Evolutionary conservation across 2,888 invertebrate genomes (phyloP), one percentile per base, ranked within the genome.

Genomic region (Fragum sueziense): DNA sequence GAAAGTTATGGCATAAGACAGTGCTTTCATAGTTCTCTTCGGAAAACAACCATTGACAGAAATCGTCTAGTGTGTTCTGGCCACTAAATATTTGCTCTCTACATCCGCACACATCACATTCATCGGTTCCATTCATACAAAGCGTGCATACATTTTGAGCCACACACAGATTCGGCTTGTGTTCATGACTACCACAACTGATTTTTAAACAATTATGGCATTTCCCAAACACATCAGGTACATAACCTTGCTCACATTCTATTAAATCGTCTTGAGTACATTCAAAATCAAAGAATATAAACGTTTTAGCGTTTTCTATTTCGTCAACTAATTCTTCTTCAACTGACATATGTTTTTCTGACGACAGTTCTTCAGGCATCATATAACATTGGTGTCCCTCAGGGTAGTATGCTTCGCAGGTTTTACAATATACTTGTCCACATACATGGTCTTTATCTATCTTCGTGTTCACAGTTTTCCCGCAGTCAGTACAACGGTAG

Each of bases 21-120:
- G n/a, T 34, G 65, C 79, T 57, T 67, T 54, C 70, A 17, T n/a
- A 33, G 33, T 74, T 70, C 3, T 70, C 59, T 25, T 67, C 79
- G 14, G 79, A 75, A 70, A 79, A 79, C 25, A 79, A 37, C 74
- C 79, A 79, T 41, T n/a, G n/a, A n/a, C n/a, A n/a, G n/a, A n/a
- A n/a, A n/a, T n/a, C n/a, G n/a, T n/a, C n/a, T n/a, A n/a, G 34
- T 33, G 79, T 72, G 41, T 61, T 27, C 33, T 31, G 33, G 22
- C 65, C 72, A 20, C 6, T n/a, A 25, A 72, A 72, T 0, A 72
- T 33, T 17, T 47, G 29, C 31, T 76, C 76, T 31, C 70, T 71
- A 72, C 37, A 22, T 11, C 78, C 73, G 51, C 78, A 78, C n/a
- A 34, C n/a, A 2, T 67, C 47, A 69, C 73, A 78, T 41, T 25